Evolutionary conservation across 2,797 vertebrate genomes (phyloP).

Genomic region (Acrossocheilus wenchowensis): DNA sequence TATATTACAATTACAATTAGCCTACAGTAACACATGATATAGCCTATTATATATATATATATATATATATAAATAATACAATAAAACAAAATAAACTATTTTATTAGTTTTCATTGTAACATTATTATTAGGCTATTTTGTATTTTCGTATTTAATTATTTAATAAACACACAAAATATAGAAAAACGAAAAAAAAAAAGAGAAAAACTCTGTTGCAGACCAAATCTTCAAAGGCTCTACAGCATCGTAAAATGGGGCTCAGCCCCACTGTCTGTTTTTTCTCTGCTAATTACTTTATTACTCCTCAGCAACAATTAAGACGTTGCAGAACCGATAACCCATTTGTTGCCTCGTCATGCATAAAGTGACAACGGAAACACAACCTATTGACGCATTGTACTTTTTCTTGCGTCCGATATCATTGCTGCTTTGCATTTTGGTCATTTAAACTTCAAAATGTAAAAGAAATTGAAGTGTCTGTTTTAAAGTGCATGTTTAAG

Average conservation of each 20-base stretch:
- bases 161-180: slow-evolving; percentile 35
- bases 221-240: slow-evolving; percentile 86
- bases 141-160: too few species aligned
- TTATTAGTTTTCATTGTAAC: not conserved
- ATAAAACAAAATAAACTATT: not conserved
- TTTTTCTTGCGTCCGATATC: not conserved
- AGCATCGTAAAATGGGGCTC: slow-evolving; percentile 86
- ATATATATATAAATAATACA: not conserved
- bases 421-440: not conserved
- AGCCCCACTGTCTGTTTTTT: slow-evolving; percentile 89
- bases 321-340: slow-evolving; percentile 85
- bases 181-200: not conserved
- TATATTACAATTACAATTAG: slow-evolving; percentile 49
- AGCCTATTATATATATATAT: not conserved
- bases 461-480: not conserved
- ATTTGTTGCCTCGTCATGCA: slow-evolving; percentile 77
- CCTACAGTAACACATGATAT: slow-evolving; percentile 26
- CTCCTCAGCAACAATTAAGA: slow-evolving; percentile 89
- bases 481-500: not conserved
- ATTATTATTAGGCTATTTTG: not conserved
- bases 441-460: not conserved
- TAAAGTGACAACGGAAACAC: slow-evolving; percentile 32
- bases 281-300: slow-evolving; percentile 94
- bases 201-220: slow-evolving; percentile 69
- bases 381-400: slow-evolving; percentile 26